Conservation (phyloP, 2,797 vertebrate genomes). For the Hipposideros larvatus region DNA sequence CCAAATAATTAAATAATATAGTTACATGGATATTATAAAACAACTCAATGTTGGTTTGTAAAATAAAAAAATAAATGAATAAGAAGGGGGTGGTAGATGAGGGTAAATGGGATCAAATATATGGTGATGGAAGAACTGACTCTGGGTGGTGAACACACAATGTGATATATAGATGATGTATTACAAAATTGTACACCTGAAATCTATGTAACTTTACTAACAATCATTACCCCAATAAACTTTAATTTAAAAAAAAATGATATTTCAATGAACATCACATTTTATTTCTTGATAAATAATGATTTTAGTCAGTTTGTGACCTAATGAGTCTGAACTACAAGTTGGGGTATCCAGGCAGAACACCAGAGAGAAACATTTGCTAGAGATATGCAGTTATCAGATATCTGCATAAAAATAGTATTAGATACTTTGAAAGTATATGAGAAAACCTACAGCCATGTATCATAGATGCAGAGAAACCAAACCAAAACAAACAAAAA, state of each 20-base stretch:
- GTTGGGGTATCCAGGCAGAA: background rate
- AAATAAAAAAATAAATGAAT: background rate
- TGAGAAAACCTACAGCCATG: background rate
- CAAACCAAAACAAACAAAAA: background rate
- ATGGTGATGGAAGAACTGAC: too few species aligned
- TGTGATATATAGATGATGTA: too few species aligned
- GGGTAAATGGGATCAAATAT: too few species aligned
- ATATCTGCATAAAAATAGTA: background rate
- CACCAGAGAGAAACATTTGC: background rate
- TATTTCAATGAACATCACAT: background rate
- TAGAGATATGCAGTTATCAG: background rate
- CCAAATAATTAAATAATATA: background rate
- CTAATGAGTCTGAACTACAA: background rate
- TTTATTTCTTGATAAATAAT: background rate
- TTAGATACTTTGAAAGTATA: background rate
- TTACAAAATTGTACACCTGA: too few species aligned
- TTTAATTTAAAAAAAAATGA: too few species aligned
- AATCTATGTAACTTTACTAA: too few species aligned
- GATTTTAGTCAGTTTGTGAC: background rate
- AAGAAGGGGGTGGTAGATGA: background rate
- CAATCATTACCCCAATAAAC: too few species aligned
- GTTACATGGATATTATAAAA: background rate
- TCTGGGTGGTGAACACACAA: too few species aligned
- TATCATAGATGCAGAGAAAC: background rate
- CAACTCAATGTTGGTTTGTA: background rate